Percentiles rank a stretch among this genome's conserved stretches.
phyloP scores from a whole-genome alignment of 2,797 vertebrate genomes.

The Zenarchopterus dispar region DNA sequence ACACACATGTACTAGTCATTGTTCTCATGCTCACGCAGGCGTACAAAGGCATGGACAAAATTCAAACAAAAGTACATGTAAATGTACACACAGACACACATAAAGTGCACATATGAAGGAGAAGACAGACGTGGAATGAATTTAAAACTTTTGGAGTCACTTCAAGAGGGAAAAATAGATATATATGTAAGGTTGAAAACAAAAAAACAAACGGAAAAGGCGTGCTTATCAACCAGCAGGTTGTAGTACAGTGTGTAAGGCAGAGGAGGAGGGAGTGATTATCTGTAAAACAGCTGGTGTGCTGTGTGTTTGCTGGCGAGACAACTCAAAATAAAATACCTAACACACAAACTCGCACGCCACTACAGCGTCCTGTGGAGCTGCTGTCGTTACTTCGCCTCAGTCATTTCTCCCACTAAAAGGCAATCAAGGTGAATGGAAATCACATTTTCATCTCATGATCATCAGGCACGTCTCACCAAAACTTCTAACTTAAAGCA shows the following conservation, averaged over 20 bases:
- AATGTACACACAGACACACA: constrained; percentile 28
- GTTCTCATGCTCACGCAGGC: constrained; percentile 48
- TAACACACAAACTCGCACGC: constrained; percentile 3
- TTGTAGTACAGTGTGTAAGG: constrained; percentile 40
- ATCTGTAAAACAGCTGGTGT: constrained; percentile 29
- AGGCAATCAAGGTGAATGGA: constrained; percentile 77
- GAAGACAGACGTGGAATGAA: constrained; percentile 39
- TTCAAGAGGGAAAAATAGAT: neutral
- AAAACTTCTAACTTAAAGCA: constrained; percentile 37
- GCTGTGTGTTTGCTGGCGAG: neutral
- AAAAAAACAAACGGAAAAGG: constrained; percentile 4
- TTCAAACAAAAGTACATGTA: constrained; percentile 29
- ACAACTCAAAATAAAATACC: constrained; percentile 16
- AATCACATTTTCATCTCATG: constrained; percentile 24
- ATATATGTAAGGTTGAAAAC: neutral
- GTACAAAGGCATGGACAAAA: constrained; percentile 57
- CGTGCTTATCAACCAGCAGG: constrained; percentile 10
- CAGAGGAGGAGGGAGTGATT: constrained; percentile 27
- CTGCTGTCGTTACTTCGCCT: constrained; percentile 9
- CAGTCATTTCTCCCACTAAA: constrained; percentile 42
- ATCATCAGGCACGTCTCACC: constrained; percentile 33
- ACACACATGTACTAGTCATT: constrained; percentile 49
- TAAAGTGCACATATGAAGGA: constrained; percentile 73
- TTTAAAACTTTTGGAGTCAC: constrained; percentile 31
- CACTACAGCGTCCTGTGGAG: constrained; percentile 22